phyloP scores from a whole-genome alignment of 2,797 vertebrate genomes.

The Microctenopoma steveboyesi region DNA sequence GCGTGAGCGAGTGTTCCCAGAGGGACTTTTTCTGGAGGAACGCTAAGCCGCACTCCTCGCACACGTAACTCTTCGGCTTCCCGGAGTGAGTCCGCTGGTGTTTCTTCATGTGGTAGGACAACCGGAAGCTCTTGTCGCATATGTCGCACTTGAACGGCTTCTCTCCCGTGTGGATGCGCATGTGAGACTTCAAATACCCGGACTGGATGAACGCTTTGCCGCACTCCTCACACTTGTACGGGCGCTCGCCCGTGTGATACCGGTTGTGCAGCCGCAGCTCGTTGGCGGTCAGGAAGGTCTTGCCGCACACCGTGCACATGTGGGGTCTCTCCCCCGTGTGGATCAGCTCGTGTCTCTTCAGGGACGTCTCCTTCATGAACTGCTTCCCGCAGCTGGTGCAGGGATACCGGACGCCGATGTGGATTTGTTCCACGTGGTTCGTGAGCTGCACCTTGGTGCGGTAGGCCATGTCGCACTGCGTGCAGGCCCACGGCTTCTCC shows the following conservation, averaged over 20 bases:
- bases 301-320: slow-evolving; percentile 77
- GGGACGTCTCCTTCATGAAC: slow-evolving; percentile 81
- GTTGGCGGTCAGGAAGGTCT: slow-evolving; percentile 80
- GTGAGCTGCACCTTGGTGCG: slow-evolving; percentile 80
- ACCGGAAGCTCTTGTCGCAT: slow-evolving; percentile 75
- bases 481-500: slow-evolving; percentile 73
- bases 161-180: slow-evolving; percentile 82
- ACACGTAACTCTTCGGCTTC: slow-evolving; percentile 67
- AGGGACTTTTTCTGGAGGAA: slow-evolving; percentile 75
- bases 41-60: slow-evolving; percentile 65
- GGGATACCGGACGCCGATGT: slow-evolving; percentile 79
- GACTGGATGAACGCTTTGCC: slow-evolving; percentile 82
- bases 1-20: slow-evolving; percentile 71
- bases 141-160: slow-evolving; percentile 79
- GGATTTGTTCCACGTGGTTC: slow-evolving; percentile 77
- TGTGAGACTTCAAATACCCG: slow-evolving; percentile 80
- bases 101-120: slow-evolving; percentile 81
- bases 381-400: slow-evolving; percentile 78
- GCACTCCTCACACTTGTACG: slow-evolving; percentile 80
- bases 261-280: slow-evolving; percentile 77
- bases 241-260: slow-evolving; percentile 80
- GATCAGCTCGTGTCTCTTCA: slow-evolving; percentile 80
- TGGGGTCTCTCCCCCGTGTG: slow-evolving; percentile 79
- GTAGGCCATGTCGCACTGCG: slow-evolving; percentile 73
- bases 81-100: slow-evolving; percentile 74